Conservation (phyloP, 1,140 invertebrate genomes). For the Parasteatoda tepidariorum region DNA sequence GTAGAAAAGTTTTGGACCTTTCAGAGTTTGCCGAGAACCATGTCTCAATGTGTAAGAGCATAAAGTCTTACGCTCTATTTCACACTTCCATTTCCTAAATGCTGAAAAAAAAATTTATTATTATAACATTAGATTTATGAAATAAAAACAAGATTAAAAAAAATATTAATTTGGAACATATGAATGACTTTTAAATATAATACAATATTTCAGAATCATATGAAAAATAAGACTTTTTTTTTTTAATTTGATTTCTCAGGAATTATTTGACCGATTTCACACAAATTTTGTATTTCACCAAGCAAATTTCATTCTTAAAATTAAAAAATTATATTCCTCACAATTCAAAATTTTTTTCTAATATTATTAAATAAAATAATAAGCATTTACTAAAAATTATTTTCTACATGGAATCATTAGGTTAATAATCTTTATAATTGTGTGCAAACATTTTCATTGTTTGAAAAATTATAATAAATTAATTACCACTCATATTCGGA, state of each 20-base stretch:
- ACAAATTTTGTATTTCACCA: no score
- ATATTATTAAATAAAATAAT: no score
- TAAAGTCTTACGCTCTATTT: constrained; percentile 13
- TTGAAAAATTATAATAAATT: no score
- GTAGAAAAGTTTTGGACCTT: constrained; percentile 18
- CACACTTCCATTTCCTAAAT: constrained; percentile 34
- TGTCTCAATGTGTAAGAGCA: not conserved
- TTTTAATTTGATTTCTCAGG: no score
- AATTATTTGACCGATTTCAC: no score
- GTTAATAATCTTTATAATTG: no score
- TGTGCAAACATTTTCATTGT: no score
- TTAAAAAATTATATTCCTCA: no score
- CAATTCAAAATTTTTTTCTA: no score
- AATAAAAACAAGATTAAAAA: not conserved
- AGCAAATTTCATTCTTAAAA: no score
- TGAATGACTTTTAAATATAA: not conserved
- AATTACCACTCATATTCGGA: constrained; percentile 35
- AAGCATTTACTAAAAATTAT: no score
- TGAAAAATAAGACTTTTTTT: not conserved
- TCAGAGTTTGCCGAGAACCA: not conserved
- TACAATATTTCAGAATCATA: not conserved
- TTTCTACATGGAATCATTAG: no score
- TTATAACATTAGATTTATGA: not conserved
- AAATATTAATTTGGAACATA: not conserved
- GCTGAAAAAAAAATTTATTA: constrained; percentile 5